Base-by-base conservation (phyloP, 2,888 invertebrate species). In the Dilophus febrilis region DNA sequence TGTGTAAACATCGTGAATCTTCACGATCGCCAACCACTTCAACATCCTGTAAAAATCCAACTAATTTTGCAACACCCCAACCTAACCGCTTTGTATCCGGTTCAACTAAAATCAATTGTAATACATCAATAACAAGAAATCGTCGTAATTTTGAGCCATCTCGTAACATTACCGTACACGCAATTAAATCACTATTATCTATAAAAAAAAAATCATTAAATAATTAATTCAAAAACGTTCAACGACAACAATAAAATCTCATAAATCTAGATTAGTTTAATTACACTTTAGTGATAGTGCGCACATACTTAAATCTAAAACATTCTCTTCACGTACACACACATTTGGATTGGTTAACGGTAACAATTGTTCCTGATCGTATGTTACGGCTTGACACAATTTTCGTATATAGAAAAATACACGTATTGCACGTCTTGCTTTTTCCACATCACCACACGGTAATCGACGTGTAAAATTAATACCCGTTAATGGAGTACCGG, bases 121-220 rank as follows among this genome's bases (percentile, higher is more conserved):
- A 72, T 16, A 83, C 75, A 58, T 97, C 97, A 33, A 97, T 95
- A 0, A 97, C 97, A 37, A 98, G 66, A 60, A 98, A 98, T n/a
- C 95, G 68, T 32, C 91, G 74, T 47, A 84, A 83, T 65, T 87
- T 88, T 26, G 79, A 78, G 22, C 84, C 83, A 51, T 95, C 92
- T 56, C 87, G 86, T 53, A 78, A 78, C 19, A 90, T 75, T 29
- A 97, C 87, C 14, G 90, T 91, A 57, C 97, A 98, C 2, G 92
- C 90, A 54, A 97, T 90, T 44, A 98, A 70, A 65, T 98, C 97
- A 48, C 94, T 92, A 61, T 97, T 95, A 64, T 92, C 95, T 97
- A 66, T 7, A 68, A 67, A 38, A 40, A 30, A 35, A 31, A 27
- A 30, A 16, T 35, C 19, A 38, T 31, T n/a, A 19, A 61, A 38